Base-by-base conservation (phyloP, 1,140 invertebrate species). In the Brachionus rubens region DNA sequence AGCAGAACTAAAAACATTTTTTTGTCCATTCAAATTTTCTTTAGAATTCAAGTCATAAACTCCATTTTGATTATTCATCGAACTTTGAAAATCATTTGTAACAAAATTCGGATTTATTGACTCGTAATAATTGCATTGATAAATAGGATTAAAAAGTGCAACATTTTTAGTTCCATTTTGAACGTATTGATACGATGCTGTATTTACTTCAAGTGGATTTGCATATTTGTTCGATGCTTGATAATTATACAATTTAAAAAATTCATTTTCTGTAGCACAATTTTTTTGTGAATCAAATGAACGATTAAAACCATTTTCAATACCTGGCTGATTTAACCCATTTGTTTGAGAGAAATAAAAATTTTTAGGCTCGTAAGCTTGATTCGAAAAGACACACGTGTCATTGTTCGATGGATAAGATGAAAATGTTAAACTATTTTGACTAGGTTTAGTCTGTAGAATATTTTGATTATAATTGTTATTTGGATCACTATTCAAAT, bases 131-230 rank as follows among this genome's bases (percentile, higher is more conserved):
- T 65, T 65, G 24, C n/a, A 43, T 24, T 65, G 59, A 41, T 43
- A 65, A 3, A 65, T 65, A 14, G 59, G 59, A 65, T 65, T 65
- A 43, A 65, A 65, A 5, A 65, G 19, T 40, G 28, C n/a, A n/a
- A n/a, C n/a, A n/a, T n/a, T n/a, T n/a, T n/a, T n/a, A 14, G 5
- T 10, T 3, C 43, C 9, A 46, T 14, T 46, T 14, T 46, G 5
- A 14, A 14, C 2, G 14, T 14, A 3, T 46, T 4, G 3, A 46
- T 46, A 46, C 3, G 43, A 46, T 7, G 4, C 4, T 10, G 43
- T 7, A 46, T 46, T 46, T 5, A 14, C 9, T 36, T 5, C 33
- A 5, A 9, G 33, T 36, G 33, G 3, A 36, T 3, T 36, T 36
- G 33, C 33, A n/a, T n/a, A n/a, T n/a, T n/a, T n/a, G 52, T n/a